Conservation (phyloP, 2,797 vertebrate species). For the Aselliscus stoliczkanus region DNA sequence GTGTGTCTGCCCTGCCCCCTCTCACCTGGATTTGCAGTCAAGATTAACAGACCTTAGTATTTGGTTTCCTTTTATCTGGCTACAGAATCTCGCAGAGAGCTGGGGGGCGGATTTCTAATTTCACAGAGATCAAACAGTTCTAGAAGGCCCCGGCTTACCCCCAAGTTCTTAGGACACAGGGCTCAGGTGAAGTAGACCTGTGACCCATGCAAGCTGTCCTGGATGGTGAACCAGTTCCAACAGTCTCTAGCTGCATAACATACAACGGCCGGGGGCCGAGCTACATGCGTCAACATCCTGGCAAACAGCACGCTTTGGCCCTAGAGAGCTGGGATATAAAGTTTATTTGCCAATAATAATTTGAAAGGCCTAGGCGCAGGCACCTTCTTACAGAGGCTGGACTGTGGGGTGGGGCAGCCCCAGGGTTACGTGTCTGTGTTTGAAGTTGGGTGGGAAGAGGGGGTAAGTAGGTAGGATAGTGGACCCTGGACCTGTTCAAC, state of each 20-base stretch:
- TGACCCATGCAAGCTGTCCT: neutral
- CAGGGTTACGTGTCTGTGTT: neutral
- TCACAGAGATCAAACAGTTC: neutral
- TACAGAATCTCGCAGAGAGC: neutral
- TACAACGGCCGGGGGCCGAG: neutral
- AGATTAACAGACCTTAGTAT: neutral
- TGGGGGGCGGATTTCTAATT: neutral
- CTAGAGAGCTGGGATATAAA: neutral
- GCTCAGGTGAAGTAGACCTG: neutral
- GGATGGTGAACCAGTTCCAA: neutral
- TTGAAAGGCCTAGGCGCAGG: neutral
- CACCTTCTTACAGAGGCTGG: neutral
- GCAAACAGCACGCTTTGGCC: neutral
- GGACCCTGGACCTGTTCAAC: neutral
- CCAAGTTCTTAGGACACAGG: neutral
- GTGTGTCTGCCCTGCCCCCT: neutral
- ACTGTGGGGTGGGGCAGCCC: neutral
- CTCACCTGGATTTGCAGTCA: neutral
- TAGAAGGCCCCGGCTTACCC: neutral
- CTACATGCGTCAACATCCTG: neutral
- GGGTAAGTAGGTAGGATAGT: neutral
- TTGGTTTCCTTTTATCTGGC: conserved; percentile 19
- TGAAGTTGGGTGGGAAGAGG: neutral
- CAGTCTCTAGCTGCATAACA: neutral
- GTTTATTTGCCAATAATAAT: neutral